A percentile compares a stretch with the other conserved stretches of the same genome.
Evolutionary conservation across 2,888 invertebrate genomes (phyloP).

Genomic region (Plusia festucae): DNA sequence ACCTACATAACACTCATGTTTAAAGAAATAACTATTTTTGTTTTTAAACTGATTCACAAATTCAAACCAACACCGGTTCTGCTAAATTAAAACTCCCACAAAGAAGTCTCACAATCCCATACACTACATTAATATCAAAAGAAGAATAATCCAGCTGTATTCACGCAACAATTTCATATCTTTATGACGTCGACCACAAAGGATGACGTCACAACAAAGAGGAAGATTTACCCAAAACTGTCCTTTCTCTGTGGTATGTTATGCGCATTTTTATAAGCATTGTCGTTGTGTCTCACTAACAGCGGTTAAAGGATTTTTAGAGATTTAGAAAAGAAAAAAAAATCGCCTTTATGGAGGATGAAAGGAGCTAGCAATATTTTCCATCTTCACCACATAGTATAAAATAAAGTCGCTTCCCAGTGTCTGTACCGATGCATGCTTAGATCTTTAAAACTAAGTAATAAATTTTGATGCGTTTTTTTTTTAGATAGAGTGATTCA

Average conservation of each 20-base stretch:
- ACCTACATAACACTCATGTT: too few species aligned
- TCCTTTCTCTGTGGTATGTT: constrained; percentile 76
- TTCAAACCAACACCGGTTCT: neutral
- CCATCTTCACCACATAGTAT: too few species aligned
- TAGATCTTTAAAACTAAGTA: too few species aligned
- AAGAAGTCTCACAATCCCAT: constrained; percentile 18
- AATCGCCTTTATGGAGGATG: neutral
- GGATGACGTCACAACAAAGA: constrained; percentile 77
- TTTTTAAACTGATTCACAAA: neutral
- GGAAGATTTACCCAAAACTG: constrained; percentile 79
- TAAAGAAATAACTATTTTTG: too few species aligned
- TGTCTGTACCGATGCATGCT: too few species aligned
- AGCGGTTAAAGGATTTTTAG: constrained; percentile 36
- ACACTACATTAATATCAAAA: constrained; percentile 53
- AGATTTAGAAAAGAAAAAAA: neutral
- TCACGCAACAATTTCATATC: constrained; percentile 70
- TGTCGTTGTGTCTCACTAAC: constrained; percentile 43
- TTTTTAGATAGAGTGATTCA: too few species aligned
- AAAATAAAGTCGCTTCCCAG: too few species aligned
- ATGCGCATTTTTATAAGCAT: constrained; percentile 83
- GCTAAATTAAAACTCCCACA: constrained; percentile 14
- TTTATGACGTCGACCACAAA: constrained; percentile 75
- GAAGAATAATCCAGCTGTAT: constrained; percentile 66
- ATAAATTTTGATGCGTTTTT: too few species aligned
- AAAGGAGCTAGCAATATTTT: neutral